Evolutionary conservation across 2,113 vertebrate genomes (phyloP), one percentile per base, ranked within the genome.

Genomic region (Triplophysa rosa): DNA sequence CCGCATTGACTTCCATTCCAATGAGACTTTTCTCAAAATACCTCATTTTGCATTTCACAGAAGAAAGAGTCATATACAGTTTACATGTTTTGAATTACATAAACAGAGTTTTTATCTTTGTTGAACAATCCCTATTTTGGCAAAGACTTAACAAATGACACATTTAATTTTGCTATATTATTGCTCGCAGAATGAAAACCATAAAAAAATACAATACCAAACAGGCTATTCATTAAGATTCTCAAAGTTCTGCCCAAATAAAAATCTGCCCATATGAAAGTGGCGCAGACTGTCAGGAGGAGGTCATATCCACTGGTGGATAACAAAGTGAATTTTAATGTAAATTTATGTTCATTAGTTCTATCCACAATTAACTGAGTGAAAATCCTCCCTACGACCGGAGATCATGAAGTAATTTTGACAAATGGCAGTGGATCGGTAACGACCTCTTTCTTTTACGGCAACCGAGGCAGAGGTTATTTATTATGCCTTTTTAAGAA

Each of bases 351-450:
- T 87, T 84, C 84, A 84, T 82, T 81, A 81, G 86, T 86, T 83
- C 76, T 47, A 83, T 87, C 86, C 87, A 80, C 88, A 93, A 92
- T 93, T 91, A 93, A 90, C 88, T 79, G 70, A 89, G 90, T 84
- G 90, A 90, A 93, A 91, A 88, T 89, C 86, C 86, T 89, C 87
- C 77, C 83, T 4, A 67, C 85, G 86, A 89, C 89, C 88, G 61
- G 67, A 88, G 86, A 92, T 90, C 89, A 89, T 86, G 72, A 89
- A 91, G 90, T 92, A 92, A 93, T 92, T 92, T 91, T 92, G 92
- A 93, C 85, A 91, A 93, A 93, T 92, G 87, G 87, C 81, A 78
- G 85, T 83, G 70, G 45, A 82, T 84, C 82, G 80, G 54, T 90
- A 91, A 92, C 90, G 88, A 91, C 92, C 91, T 90, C 91, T 90